Evolutionary conservation across 2,888 invertebrate species (phyloP).

Genomic region (Dryomyza anilis): DNA sequence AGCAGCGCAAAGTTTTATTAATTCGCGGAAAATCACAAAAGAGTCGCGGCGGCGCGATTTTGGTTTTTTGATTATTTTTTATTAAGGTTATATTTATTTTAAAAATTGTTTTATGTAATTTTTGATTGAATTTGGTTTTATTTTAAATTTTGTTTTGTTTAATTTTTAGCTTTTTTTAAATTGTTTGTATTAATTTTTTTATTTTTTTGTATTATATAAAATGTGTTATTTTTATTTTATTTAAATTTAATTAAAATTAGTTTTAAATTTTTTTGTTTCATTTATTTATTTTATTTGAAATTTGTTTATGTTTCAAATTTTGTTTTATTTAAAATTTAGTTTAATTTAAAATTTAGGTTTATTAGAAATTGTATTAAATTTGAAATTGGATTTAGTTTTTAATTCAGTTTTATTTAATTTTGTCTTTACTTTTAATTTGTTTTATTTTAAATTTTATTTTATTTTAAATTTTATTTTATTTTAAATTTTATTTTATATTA

Average conservation of each 20-base stretch:
- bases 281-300: neutral
- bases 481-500: no score
- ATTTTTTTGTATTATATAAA: no score
- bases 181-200: no score
- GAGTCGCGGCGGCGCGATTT: neutral
- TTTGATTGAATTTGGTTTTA: neutral
- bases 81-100: conserved; percentile 8
- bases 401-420: no score
- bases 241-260: neutral
- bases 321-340: neutral
- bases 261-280: neutral
- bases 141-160: neutral
- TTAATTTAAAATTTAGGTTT: no score
- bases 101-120: neutral
- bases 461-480: no score
- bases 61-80: neutral
- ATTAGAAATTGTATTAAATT: no score
- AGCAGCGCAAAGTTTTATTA: conserved; percentile 40
- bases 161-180: neutral
- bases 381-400: no score
- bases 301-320: neutral
- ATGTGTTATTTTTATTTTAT: no score
- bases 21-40: conserved; percentile 40
- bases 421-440: no score
- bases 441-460: no score